Evolutionary conservation across 1,140 invertebrate genomes (phyloP), one percentile per base, ranked within the genome.

Genomic region (Calliopsis andreniformis): DNA sequence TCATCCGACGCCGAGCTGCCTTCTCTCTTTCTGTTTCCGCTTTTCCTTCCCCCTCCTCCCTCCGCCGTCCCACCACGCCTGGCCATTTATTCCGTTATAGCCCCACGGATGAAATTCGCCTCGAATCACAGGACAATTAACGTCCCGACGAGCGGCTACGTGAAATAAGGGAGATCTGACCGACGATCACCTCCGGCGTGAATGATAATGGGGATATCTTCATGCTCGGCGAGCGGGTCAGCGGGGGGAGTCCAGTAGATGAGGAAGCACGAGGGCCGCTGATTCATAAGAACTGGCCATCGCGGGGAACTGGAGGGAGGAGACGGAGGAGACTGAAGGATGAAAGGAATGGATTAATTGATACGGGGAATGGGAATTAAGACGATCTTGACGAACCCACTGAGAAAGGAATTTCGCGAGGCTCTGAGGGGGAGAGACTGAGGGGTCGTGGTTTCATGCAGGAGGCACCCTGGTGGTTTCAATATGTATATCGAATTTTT

Each of bases 1-100:
- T 91, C 90, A 91, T 91, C 81, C 81, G 72, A 49, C 66, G 64
- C 70, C 76, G 59, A 64, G 70, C 82, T 58, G 42, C 78, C 73
- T 84, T 83, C 82, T 86, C 70, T 49, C 67, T 56, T 55, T 64
- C 71, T 63, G 58, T 72, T 77, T 71, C 56, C 56, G 64, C 56
- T 72, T 72, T 72, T 45, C 58, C 56, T 35, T 16, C 32, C 25
- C 58, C 39, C 10, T 20, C 1, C 3, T 30, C 30, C 1, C 10
- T 10, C 28, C 23, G 12, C 3, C 49, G 23, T 23, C 6, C 1
- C 8, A 10, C 8, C 20, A 25, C 10, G 23, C 8, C 10, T 16
- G 16, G n/a, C 16, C 25, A 7, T 6, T 7, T 35, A 2, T 43
- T 39, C 18, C 20, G 16, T 58, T 43, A 39, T 39, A 5, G 35